Conservation (phyloP, 2,797 vertebrate genomes). For the Enteromius unitaeniatus region DNA sequence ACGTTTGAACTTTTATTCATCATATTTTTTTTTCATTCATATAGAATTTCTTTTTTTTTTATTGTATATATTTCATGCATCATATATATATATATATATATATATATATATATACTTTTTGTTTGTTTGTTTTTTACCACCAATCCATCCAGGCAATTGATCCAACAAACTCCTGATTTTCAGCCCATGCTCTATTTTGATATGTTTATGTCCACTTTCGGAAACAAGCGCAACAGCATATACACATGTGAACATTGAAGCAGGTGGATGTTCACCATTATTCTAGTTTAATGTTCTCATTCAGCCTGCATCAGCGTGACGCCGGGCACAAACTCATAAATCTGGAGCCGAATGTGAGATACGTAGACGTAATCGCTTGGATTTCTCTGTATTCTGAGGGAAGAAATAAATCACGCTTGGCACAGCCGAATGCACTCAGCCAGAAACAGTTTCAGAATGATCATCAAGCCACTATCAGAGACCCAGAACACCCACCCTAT, state of each 20-base stretch:
- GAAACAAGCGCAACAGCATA: slow-evolving; percentile 22
- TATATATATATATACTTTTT: too few species aligned
- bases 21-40: too few species aligned
- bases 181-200: background rate
- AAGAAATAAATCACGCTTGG: slow-evolving; percentile 53
- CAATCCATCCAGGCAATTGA: background rate
- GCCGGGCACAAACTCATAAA: slow-evolving; percentile 54
- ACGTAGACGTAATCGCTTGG: slow-evolving; percentile 43
- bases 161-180: slow-evolving; percentile 19
- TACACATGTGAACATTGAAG: slow-evolving; percentile 17
- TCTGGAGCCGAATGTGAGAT: slow-evolving; percentile 41
- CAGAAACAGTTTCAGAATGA: slow-evolving; percentile 11
- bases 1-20: too few species aligned
- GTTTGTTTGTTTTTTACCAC: background rate
- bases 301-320: slow-evolving; percentile 10
- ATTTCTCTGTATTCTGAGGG: slow-evolving; percentile 45
- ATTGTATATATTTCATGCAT: too few species aligned
- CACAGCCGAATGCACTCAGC: slow-evolving; percentile 7
- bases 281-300: slow-evolving; percentile 49
- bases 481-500: slow-evolving; percentile 23
- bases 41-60: too few species aligned
- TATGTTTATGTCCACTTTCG: slow-evolving; percentile 27
- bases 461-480: slow-evolving; percentile 35
- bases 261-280: slow-evolving; percentile 33
- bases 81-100: too few species aligned